Conservation (phyloP, 2,797 vertebrate genomes). For the Anguilla obscura region DNA sequence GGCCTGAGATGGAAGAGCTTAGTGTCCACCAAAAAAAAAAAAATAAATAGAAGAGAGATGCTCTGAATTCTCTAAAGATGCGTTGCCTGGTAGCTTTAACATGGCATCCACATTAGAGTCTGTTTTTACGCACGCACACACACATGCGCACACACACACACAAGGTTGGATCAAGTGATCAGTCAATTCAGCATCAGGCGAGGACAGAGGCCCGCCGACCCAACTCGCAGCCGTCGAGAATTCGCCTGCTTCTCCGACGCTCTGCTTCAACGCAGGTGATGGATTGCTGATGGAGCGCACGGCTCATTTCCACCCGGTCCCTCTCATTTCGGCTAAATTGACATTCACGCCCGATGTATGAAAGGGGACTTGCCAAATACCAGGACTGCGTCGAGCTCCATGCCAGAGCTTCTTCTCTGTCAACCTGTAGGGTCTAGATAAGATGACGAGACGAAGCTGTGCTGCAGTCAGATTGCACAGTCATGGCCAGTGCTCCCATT, state of each 20-base stretch:
- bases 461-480: background rate
- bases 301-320: background rate
- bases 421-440: background rate
- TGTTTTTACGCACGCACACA: too few relatives aligned
- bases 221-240: background rate
- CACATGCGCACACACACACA: background rate
- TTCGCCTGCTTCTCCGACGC: constrained; percentile 37
- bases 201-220: background rate
- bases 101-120: constrained; percentile 33
- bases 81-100: constrained; percentile 59
- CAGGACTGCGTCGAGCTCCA: background rate
- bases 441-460: background rate
- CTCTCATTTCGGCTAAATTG: background rate
- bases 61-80: constrained; percentile 70
- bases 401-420: background rate
- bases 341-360: background rate
- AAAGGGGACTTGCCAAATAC: background rate
- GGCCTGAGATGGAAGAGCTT: constrained; percentile 59
- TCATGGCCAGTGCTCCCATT: background rate
- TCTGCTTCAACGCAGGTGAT: constrained; percentile 46
- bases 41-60: constrained; percentile 55
- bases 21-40: constrained; percentile 49
- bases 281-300: background rate
- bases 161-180: constrained; percentile 68
- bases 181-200: constrained; percentile 69